Base-by-base conservation (phyloP, 2,888 invertebrate genomes). In the Teleiodes luculella region DNA sequence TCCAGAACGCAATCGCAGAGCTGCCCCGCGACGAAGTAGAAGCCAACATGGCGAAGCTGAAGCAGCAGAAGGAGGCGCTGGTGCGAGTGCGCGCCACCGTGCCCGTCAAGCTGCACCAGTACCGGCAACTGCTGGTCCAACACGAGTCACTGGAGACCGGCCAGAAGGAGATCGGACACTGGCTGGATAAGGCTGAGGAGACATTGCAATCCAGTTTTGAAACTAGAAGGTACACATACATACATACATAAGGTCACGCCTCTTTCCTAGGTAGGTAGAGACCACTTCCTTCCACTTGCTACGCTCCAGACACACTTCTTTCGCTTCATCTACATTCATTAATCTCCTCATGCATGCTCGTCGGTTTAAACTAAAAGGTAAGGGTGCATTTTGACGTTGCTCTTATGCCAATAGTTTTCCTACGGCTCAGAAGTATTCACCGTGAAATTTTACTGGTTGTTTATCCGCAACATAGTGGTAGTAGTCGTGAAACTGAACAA, bases 131-230 rank as follows among this genome's bases (percentile, higher is more conserved):
- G 16, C 76, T 96, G 13, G 95, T 96, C 0, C 97, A 98, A 75
- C 96, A 97, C 71, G 96, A 97, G 82, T 96, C 97, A 0, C 79
- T 98, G 56, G 97, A 98, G 83, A 92, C 93, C 8, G 97, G 97
- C 0, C 95, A 97, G 76, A 91, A 91, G 58, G 98, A 98, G 82
- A 95, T 98, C 50, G 93, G 93, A 47, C 90, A 91, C 37, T 98
- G 98, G 98, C 80, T 98, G 30, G 94, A 95, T 63, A 94, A 93
- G 61, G 98, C 97, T 0, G 96, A 97, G 66, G 90, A 91, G 3
- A 83, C 96, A 16, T 75, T 98, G 53, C 89, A 65, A n/a, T 65
- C 68, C 0, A 61, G 65, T 78, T 65, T 91, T 14, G 79, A 80
- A 33, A 85, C 84, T 0, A 79, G 76, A 58, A 79, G 86, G 87